A percentile compares a stretch with the other conserved stretches of the same genome.
phyloP scores from a whole-genome alignment of 2,113 vertebrate genomes.

The Tretioscincus oriximinensis region DNA sequence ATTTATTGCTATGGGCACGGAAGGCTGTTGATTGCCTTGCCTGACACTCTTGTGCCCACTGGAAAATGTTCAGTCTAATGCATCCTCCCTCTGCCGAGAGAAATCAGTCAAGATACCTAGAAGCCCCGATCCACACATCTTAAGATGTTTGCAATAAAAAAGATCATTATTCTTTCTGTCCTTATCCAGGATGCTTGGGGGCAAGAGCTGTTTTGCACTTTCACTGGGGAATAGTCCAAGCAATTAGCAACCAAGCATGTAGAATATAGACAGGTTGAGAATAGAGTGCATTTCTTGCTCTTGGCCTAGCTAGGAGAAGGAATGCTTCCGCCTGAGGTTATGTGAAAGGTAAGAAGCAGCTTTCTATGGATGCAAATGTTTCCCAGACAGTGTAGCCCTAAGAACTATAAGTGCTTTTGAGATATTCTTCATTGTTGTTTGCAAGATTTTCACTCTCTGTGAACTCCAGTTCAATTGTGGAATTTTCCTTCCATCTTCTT shows the following conservation, averaged over 20 bases:
- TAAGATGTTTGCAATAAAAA: neutral
- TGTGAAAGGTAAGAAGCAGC: too few species aligned
- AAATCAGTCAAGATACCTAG: neutral
- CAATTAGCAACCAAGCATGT: too few species aligned
- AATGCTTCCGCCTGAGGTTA: too few species aligned
- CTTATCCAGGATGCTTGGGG: neutral
- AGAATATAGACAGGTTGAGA: too few species aligned
- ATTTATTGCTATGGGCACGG: slow-evolving; percentile 28
- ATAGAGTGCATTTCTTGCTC: too few species aligned
- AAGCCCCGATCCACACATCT: neutral
- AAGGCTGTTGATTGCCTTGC: slow-evolving; percentile 14
- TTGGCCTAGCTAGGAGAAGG: too few species aligned
- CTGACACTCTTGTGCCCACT: slow-evolving; percentile 5
- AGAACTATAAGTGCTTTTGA: neutral
- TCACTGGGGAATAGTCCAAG: too few species aligned
- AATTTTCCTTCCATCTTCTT: too few species aligned
- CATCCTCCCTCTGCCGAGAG: slow-evolving; percentile 7
- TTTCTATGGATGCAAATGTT: too few species aligned
- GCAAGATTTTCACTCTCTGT: neutral
- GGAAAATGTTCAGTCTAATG: neutral
- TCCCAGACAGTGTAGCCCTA: too few species aligned
- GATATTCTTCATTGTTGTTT: neutral
- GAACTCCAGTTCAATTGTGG: neutral
- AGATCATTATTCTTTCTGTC: neutral
- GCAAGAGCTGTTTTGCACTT: too few species aligned